Evolutionary conservation across 2,797 vertebrate genomes (phyloP).

Genomic region (Tapera naevia): DNA sequence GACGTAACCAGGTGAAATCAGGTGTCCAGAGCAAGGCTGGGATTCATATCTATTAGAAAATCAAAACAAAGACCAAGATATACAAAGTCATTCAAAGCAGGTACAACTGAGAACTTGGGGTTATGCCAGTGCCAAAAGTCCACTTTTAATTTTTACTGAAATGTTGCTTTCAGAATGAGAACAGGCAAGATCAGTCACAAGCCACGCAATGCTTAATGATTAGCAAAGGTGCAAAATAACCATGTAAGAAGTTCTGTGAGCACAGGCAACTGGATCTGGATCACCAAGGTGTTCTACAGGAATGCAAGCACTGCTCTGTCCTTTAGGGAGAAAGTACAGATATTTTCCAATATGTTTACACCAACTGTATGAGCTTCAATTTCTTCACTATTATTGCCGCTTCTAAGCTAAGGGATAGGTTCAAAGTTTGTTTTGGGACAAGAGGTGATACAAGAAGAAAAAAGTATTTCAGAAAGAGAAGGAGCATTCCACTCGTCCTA

Average conservation of each 20-base stretch:
- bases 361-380: background rate
- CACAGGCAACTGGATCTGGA: fast-evolving
- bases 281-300: background rate
- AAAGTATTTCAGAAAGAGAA: background rate
- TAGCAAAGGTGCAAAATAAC: background rate
- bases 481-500: background rate
- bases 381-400: background rate
- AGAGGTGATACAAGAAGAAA: background rate
- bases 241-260: fast-evolving
- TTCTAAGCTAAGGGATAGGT: background rate
- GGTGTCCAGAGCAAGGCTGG: background rate
- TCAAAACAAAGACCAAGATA: background rate
- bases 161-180: background rate
- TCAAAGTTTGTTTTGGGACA: background rate
- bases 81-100: background rate
- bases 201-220: background rate
- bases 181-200: background rate
- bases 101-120: background rate
- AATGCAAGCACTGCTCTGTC: background rate
- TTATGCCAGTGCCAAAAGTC: background rate
- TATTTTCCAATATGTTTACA: background rate
- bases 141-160: background rate
- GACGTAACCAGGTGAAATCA: background rate
- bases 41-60: background rate
- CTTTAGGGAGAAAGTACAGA: background rate